Percentiles rank a stretch among this genome's conserved stretches.
phyloP scores from a whole-genome alignment of 2,113 vertebrate species.

The Puffinus mauretanicus region DNA sequence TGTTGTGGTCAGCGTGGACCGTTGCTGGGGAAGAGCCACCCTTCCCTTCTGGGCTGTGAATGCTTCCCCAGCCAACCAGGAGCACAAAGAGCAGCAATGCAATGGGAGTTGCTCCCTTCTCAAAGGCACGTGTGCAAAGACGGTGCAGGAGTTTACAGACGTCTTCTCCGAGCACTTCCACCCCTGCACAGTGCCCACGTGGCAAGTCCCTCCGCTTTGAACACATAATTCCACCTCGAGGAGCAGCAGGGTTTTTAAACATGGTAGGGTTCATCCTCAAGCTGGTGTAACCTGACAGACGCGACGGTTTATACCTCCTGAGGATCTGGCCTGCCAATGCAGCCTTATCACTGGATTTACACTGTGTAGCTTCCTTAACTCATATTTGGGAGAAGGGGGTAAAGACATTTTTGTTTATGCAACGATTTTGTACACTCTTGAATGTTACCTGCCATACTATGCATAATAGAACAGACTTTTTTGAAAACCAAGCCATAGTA shows the following conservation, averaged over 20 bases:
- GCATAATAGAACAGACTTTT: slow-evolving; percentile 29
- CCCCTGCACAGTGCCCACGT: accelerated
- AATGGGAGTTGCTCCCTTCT: neutral
- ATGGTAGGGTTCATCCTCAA: neutral
- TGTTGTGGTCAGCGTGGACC: accelerated
- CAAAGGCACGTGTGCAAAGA: neutral
- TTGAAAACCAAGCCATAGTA: slow-evolving; percentile 55
- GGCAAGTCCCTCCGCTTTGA: neutral
- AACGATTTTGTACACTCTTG: slow-evolving; percentile 39
- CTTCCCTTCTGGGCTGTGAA: neutral
- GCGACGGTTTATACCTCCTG: neutral
- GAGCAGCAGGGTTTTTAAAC: slow-evolving; percentile 6
- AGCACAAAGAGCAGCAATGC: neutral
- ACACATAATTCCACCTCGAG: neutral
- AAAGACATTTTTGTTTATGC: slow-evolving; percentile 28
- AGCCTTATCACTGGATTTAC: slow-evolving; percentile 53
- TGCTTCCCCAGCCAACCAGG: neutral
- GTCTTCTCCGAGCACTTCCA: neutral
- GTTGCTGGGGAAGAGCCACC: neutral
- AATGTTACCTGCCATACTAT: slow-evolving; percentile 48
- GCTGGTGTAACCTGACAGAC: neutral
- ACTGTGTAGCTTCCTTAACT: slow-evolving; percentile 52
- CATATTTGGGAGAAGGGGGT: neutral
- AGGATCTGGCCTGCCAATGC: neutral
- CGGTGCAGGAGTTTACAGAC: neutral